phyloP scores from a whole-genome alignment of 2,888 invertebrate species.

The Ormyrus labotus region DNA sequence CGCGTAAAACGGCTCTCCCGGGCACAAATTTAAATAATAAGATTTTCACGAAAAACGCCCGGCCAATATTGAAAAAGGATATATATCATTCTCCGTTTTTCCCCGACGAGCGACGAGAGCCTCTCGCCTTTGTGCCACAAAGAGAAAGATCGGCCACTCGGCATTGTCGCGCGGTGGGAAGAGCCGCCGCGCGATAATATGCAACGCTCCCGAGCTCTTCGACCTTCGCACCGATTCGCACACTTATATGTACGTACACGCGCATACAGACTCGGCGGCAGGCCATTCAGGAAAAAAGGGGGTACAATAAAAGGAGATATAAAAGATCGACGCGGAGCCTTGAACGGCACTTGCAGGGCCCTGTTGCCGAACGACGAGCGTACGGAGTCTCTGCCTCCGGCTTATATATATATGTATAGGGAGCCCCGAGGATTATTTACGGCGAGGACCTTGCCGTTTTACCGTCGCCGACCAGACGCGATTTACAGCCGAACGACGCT shows the following conservation, averaged over 20 bases:
- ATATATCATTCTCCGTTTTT: no score
- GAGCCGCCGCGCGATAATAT: neutral
- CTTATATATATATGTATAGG: neutral
- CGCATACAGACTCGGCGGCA: neutral
- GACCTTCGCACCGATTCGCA: slow-evolving; percentile 12
- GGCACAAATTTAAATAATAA: no score
- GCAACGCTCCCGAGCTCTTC: neutral
- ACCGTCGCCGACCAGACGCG: no score
- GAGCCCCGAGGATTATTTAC: slow-evolving; percentile 31
- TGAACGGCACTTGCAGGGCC: neutral
- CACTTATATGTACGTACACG: neutral
- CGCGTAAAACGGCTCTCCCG: no score
- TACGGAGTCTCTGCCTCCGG: neutral
- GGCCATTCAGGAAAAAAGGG: neutral
- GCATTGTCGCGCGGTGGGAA: no score
- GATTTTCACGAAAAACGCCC: no score
- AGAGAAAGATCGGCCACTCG: no score
- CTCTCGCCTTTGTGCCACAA: no score
- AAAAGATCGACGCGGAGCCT: slow-evolving; percentile 25
- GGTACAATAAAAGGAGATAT: slow-evolving; percentile 21
- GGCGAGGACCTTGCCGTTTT: slow-evolving; percentile 29
- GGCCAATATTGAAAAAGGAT: no score
- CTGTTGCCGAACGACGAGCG: no score
- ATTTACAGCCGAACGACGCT: no score
- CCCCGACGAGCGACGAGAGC: no score